A percentile compares a stretch with the other conserved stretches of the same genome.
phyloP scores from a whole-genome alignment of 2,113 vertebrate species.

The Ochotona princeps region DNA sequence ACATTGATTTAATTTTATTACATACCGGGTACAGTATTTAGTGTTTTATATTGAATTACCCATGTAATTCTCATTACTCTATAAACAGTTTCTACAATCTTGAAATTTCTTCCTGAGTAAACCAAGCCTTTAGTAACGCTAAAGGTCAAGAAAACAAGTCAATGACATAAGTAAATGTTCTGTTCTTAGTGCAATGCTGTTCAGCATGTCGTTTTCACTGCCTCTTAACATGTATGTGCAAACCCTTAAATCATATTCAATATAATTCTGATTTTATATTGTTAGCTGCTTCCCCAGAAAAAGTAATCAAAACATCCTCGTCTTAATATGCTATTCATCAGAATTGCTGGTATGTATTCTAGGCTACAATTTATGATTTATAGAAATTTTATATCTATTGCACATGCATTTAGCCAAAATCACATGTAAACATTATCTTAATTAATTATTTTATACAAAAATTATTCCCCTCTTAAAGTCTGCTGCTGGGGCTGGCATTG shows the following conservation, averaged over 20 bases:
- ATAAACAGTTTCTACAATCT: not conserved
- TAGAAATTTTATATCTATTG: not conserved
- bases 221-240: not conserved
- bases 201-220: conserved; percentile 4
- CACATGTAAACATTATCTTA: not conserved
- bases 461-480: not conserved
- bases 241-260: not conserved
- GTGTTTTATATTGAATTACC: conserved; percentile 33
- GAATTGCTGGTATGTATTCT: not conserved
- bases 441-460: not conserved
- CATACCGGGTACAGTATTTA: not conserved
- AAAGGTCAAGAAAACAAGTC: not conserved
- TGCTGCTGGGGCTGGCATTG: not conserved
- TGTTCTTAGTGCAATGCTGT: not conserved
- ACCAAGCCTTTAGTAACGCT: not conserved
- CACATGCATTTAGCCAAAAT: not conserved
- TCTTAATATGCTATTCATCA: not conserved
- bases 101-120: conserved; percentile 37
- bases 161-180: not conserved
- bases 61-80: conserved; percentile 2
- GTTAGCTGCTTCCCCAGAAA: not conserved
- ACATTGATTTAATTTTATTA: not conserved
- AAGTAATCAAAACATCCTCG: not conserved
- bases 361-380: not conserved
- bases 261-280: conserved; percentile 18